Base-by-base conservation (phyloP, 2,888 invertebrate genomes). In the Halictus quadricinctus region DNA sequence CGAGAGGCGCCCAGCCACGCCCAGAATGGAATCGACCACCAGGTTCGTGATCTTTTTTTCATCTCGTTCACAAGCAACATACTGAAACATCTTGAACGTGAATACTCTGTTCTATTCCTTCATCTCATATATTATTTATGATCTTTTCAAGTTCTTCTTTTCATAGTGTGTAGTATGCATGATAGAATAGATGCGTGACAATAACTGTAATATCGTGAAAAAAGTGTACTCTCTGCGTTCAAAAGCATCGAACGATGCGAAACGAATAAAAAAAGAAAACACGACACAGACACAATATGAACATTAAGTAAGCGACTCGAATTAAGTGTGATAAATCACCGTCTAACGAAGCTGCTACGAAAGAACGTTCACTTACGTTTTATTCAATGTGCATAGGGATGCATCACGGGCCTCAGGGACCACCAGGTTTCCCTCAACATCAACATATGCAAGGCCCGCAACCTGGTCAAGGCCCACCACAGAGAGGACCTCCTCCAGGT, bases 1-100 rank as follows among this genome's bases (percentile, higher is more conserved):
- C 96, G 25, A 94, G 95, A 88, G 94, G 93, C 83, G 94, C 94
- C 58, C 95, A 95, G 70, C 97, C 97, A 21, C 95, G 97, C 50
- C 97, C 96, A 1, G 97, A 97, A 92, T 97, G 97, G 97, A 97
- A 96, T 93, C 95, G 97, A 87, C 97, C 97, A 76, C 97, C 97
- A 84, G 95, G 95, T 95, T 92, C 69, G 91, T 91, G 69, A 36
- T 76, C 29, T 43, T 72, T 41, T 13, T 48, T 7, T 13, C 29
- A 13, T 43, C 70, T 54, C 3, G 5, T 2, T 73, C n/a, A 18
- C 15, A 72, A 13, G n/a, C 76, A 41, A 48, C 46, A 50, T 79
- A 79, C 76, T 90, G 89, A 90, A 90, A 90, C 90, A 90, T 90
- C 89, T 90, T 89, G 90, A 64, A 89, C 83, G 84, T 72, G 43